These are phyloP conservation scores for Nothura maculosa DNA, from an alignment of 2,797 vertebrate genomes.

Conservation along the genomic window DNA sequence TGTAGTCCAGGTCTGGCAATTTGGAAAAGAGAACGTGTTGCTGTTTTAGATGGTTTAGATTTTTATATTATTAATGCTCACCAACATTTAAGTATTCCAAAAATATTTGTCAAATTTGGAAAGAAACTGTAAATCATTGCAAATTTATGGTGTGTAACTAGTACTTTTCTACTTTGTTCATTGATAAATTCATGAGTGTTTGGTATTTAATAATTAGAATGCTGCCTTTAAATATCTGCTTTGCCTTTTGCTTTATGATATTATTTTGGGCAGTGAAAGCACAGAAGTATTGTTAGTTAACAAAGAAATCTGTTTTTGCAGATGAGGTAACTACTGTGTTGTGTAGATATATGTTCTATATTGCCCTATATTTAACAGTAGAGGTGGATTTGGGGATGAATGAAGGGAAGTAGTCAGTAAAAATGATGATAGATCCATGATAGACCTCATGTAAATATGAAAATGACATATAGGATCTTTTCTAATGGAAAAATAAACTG, in stretches of 20 bases:
- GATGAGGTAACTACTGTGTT: slow-evolving; percentile 23
- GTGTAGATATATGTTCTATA: background rate
- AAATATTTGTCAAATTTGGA: background rate
- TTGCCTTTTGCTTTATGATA: slow-evolving; percentile 28
- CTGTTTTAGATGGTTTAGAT: background rate
- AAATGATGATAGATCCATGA: slow-evolving; percentile 43
- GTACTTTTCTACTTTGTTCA: background rate
- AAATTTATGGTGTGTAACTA: background rate
- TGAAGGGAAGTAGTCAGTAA: slow-evolving; percentile 26
- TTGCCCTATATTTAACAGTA: background rate
- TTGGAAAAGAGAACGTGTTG: too few relatives aligned
- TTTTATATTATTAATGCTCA: background rate
- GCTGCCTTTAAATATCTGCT: background rate
- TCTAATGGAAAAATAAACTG: slow-evolving; percentile 28
- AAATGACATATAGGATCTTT: slow-evolving; percentile 24
- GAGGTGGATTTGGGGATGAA: background rate
- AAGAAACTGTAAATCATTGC: background rate
- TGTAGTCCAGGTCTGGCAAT: background rate
- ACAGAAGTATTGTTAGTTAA: slow-evolving; percentile 29
- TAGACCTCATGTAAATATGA: slow-evolving; percentile 6
- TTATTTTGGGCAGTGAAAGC: background rate
- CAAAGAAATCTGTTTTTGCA: slow-evolving; percentile 24
- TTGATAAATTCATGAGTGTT: background rate
- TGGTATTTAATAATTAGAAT: slow-evolving; percentile 28
- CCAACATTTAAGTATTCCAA: background rate